A percentile compares a stretch with the other conserved stretches of the same genome.
Conservation (phyloP, 2,888 invertebrate genomes). For the Epirrhoe tristata region DNA sequence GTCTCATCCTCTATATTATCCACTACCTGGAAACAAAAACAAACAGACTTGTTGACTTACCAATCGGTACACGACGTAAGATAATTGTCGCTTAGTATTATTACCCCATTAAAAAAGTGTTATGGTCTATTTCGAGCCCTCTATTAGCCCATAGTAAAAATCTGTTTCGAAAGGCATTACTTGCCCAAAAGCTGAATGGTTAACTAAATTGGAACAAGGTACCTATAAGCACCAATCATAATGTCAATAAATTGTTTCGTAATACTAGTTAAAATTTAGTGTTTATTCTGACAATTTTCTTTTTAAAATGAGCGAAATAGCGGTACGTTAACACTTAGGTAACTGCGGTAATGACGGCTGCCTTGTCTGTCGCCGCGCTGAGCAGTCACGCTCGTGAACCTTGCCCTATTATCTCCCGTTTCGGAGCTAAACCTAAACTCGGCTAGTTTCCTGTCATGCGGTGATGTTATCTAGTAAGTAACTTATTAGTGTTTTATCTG, state of each 20-base stretch:
- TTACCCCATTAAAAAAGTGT: neutral
- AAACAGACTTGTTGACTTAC: neutral
- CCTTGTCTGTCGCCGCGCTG: conserved; percentile 60
- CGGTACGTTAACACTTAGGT: conserved; percentile 51
- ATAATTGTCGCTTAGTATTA: neutral
- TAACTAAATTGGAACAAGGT: neutral
- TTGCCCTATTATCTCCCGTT: conserved; percentile 72
- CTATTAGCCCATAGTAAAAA: neutral
- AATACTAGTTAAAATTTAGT: conserved; percentile 7
- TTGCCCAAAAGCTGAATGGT: neutral
- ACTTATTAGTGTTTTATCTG: conserved; percentile 4
- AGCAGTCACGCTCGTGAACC: conserved; percentile 63
- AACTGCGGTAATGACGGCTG: conserved; percentile 55
- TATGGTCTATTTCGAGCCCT: neutral
- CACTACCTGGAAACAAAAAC: conserved; percentile 61
- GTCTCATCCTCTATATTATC: conserved; percentile 69
- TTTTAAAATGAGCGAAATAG: conserved; percentile 41
- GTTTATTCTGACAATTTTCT: conserved; percentile 22
- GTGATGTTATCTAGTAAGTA: conserved; percentile 33
- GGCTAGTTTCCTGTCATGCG: conserved; percentile 39
- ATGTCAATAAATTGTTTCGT: neutral
- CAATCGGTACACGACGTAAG: neutral
- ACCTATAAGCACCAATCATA: neutral
- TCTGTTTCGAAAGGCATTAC: neutral
- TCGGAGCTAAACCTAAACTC: conserved; percentile 47